These are phyloP conservation scores for Drosophila ironensis DNA, from an alignment of 1,140 invertebrate species.

Conservation along the genomic window DNA sequence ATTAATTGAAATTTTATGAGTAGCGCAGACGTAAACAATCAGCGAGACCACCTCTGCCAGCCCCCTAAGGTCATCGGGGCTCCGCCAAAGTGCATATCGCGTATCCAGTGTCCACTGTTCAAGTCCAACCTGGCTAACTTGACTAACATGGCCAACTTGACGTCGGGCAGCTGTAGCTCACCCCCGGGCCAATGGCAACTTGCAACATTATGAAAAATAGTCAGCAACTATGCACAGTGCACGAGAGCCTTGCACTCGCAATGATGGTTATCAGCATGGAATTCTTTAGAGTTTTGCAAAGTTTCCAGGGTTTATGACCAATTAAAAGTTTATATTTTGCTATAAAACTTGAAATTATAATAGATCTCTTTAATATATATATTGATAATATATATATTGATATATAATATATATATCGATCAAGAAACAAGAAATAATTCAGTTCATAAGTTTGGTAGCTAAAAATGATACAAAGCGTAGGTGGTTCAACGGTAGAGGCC, in stretches of 20 bases:
- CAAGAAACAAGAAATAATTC: no score
- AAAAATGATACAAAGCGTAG: no score
- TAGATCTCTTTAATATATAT: no score
- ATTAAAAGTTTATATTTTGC: no score
- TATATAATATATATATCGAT: no score
- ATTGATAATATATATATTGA: no score
- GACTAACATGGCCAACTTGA: slow-evolving; percentile 8
- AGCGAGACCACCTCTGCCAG: slow-evolving; percentile 77
- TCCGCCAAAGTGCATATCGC: slow-evolving; percentile 29
- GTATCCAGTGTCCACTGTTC: slow-evolving; percentile 18
- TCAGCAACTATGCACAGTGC: slow-evolving; percentile 48
- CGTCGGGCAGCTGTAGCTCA: slow-evolving; percentile 43
- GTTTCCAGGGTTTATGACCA: no score
- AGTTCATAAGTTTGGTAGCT: no score
- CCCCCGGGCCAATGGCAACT: slow-evolving; percentile 25
- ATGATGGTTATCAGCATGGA: background rate
- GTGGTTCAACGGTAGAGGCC: no score
- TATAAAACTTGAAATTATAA: no score
- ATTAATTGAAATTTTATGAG: slow-evolving; percentile 81
- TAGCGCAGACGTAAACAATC: slow-evolving; percentile 79
- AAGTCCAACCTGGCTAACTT: slow-evolving; percentile 11
- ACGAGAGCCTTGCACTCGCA: background rate
- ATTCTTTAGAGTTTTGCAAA: no score
- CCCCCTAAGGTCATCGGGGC: slow-evolving; percentile 75
- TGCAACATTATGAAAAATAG: slow-evolving; percentile 57